Base-by-base conservation (phyloP, 2,113 vertebrate species). In the Bufo gargarizans region DNA sequence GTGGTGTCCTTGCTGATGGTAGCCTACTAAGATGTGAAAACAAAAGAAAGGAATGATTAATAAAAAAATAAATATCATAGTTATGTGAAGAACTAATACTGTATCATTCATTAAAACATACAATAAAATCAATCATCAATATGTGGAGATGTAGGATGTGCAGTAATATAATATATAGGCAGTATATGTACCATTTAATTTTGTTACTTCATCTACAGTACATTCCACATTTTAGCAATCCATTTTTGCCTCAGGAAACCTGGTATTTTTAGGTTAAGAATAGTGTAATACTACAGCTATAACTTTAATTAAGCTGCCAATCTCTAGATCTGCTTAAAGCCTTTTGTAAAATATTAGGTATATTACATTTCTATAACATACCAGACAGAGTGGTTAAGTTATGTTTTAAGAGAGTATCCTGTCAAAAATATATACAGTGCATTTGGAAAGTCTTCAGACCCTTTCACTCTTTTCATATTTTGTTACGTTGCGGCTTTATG, bases 261-360 rank as follows among this genome's bases (percentile, higher is more conserved):
- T 10, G 43, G 12, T 33, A 33, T 33, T 69, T 71, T 49, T 33
- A 71, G 63, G 49, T 33, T 84, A 71, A 53, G 33, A 71, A 71
- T 71, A 50, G 82, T 53, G n/a, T 82, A 47, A 82, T 17, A 69
- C 17, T 33, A 47, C n/a, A 71, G 65, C 50, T 33, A 84, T 84
- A 53, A 84, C 47, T 84, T 69, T 84, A 84, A 84, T 84, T 84
- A 84, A 84, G n/a, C 50, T 84, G 61, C 49, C 82, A 84, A 69
- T 84, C 63, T 71, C 49, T 13, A 53, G 22, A 84, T 55, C 33
- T 55, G 82, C 63, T 71, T 69, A 11, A 84, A 84, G 82, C n/a
- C 49, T 84, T 71, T 79, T 82, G 56, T 82, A 63, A 63, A 82
- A 82, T 82, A 33, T 63, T 65, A 33, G 33, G 33, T 33, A 82